Evolutionary conservation across 2,797 vertebrate species (phyloP), one percentile per base, ranked within the genome.

Genomic region (Enteromius afrohamiltoni): DNA sequence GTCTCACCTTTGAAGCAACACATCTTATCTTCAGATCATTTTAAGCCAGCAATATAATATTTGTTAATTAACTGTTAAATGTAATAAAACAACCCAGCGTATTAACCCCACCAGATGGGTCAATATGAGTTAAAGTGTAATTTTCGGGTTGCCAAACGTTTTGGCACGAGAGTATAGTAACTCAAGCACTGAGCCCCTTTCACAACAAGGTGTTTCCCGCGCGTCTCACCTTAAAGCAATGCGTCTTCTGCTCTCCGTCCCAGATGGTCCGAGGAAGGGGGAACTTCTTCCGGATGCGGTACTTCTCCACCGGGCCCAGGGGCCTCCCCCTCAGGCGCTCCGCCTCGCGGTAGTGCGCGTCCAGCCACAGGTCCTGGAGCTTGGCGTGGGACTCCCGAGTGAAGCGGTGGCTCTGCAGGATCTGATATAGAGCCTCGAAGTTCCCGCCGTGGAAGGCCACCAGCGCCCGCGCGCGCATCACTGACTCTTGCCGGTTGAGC

Each of bases 231-330:
- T 96, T 96, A 14, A 96, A 96, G 85, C 95, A 96, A 77, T 96
- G 95, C 0, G 95, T 95, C 86, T 96, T 96, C 91, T 96, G 95
- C 89, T 95, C 95, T 3, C 95, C 95, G 65, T 96, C 95, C 95
- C 95, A 96, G 90, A 96, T 96, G 26, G 95, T 96, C 49, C 94
- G 90, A 6, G 95, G 95, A 78, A 96, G 92, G 0, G 95, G 95
- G 77, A 95, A 96, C 94, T 96, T 96, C 94, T 96, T 96, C 71
- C 95, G 94, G 84, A 96, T 95, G 17, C 95, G 93, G 88, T 96
- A 96, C 85, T 96, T 96, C 90, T 96, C 95, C 89, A 96, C 95
- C 0, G 95, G 95, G 0, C 95, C 95, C 85, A 96, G 91, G 0
- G 95, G 93, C 31, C 95, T 86, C 0, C 95, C 95, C 0, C 95